These are phyloP conservation scores for Choloepus didactylus DNA, from an alignment of 2,797 vertebrate species.

Conservation along the genomic window DNA sequence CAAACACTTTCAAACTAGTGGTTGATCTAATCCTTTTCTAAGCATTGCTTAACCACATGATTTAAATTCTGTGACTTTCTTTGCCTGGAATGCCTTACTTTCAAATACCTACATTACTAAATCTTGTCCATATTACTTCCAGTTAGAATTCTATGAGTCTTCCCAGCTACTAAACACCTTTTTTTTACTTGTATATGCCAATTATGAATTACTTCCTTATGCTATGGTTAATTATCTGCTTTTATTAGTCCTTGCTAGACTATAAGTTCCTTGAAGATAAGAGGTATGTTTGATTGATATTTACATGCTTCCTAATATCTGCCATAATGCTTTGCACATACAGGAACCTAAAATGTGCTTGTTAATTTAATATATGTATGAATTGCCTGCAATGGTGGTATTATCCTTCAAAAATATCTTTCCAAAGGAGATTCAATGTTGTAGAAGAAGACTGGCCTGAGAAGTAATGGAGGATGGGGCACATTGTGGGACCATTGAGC, in stretches of 20 bases:
- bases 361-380: not conserved
- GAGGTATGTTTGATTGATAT: not conserved
- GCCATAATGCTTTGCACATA: not conserved
- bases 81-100: not conserved
- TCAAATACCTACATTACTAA: not conserved
- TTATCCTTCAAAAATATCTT: not conserved
- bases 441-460: not conserved
- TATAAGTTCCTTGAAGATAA: not conserved
- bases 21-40: constrained; percentile 37
- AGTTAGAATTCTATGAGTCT: not conserved
- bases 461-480: not conserved
- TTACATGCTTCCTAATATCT: not conserved
- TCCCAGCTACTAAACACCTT: not conserved
- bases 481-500: not conserved
- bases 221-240: not conserved
- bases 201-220: not conserved
- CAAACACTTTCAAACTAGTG: constrained; percentile 23
- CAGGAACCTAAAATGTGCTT: not conserved
- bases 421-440: not conserved
- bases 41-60: not conserved
- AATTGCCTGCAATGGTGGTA: not conserved
- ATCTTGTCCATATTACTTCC: not conserved
- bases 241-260: not conserved
- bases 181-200: not conserved
- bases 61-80: constrained; percentile 8